A percentile compares a stretch with the other conserved stretches of the same genome.
Evolutionary conservation across 53 echinoderm and acorn worm genomes (phyloP).

Genomic region (Pentamera pediparva): DNA sequence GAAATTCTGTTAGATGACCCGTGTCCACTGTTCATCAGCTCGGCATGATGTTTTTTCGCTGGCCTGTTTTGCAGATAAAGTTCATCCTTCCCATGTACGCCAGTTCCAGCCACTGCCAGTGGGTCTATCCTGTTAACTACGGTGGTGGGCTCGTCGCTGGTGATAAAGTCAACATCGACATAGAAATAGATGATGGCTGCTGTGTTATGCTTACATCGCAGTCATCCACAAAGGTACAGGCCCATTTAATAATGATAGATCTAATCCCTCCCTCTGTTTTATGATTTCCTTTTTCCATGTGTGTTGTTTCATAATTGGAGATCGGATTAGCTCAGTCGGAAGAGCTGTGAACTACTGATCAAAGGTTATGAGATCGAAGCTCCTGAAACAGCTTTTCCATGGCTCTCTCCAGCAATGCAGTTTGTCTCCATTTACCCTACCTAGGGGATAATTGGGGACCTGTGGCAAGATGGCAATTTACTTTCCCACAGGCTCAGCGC

Average conservation of each 20-base stretch:
- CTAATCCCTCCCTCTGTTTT: not conserved
- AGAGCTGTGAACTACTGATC: too few relatives aligned
- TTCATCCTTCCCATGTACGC: slow-evolving; percentile 53
- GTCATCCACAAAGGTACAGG: slow-evolving; percentile 52
- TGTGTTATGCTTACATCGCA: slow-evolving; percentile 62
- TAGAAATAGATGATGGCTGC: slow-evolving; percentile 47
- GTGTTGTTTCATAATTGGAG: too few relatives aligned
- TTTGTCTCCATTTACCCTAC: too few relatives aligned
- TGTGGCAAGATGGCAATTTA: too few relatives aligned
- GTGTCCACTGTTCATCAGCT: too few relatives aligned
- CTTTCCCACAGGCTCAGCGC: too few relatives aligned
- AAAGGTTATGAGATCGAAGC: too few relatives aligned
- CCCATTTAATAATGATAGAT: not conserved
- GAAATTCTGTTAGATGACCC: too few relatives aligned
- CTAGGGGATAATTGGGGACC: too few relatives aligned
- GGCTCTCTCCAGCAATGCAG: too few relatives aligned
- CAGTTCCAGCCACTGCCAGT: slow-evolving; percentile 57
- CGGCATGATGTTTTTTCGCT: not conserved
- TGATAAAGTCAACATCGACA: slow-evolving; percentile 38
- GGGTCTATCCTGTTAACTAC: slow-evolving; percentile 61
- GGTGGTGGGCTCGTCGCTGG: slow-evolving; percentile 61
- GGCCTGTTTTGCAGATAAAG: slow-evolving; percentile 38
- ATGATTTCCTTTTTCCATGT: not conserved
- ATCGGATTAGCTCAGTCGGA: too few relatives aligned
- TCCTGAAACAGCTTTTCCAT: too few relatives aligned